phyloP scores from a whole-genome alignment of 2,888 invertebrate genomes.

The Epirrita christyi region DNA sequence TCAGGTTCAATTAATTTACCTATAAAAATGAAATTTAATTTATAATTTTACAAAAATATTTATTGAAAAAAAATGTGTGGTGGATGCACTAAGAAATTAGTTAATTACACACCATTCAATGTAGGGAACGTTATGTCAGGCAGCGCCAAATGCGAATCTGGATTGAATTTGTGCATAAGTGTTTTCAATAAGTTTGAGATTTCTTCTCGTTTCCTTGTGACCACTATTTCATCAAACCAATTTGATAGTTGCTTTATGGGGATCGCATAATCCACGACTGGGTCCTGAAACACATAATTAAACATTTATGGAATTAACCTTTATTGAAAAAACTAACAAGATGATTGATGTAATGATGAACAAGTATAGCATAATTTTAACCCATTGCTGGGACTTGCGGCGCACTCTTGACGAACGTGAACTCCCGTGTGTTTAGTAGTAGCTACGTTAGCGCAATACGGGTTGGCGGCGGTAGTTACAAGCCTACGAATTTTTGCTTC shows the following conservation, averaged over 20 bases:
- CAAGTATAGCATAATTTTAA: background rate
- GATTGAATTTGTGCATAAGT: constrained; percentile 90
- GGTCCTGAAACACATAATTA: constrained; percentile 86
- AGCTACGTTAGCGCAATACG: too few relatives aligned
- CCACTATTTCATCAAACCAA: constrained; percentile 95
- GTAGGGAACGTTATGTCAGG: constrained; percentile 92
- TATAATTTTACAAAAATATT: background rate
- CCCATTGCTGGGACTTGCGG: too few relatives aligned
- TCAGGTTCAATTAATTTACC: constrained; percentile 86
- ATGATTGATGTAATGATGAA: background rate
- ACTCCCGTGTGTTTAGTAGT: too few relatives aligned
- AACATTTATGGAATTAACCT: background rate
- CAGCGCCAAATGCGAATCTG: constrained; percentile 86
- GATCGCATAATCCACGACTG: constrained; percentile 89
- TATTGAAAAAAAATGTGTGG: background rate
- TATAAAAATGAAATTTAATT: constrained; percentile 45
- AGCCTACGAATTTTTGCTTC: too few relatives aligned
- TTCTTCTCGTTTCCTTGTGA: constrained; percentile 94
- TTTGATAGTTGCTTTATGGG: constrained; percentile 92
- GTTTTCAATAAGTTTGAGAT: constrained; percentile 91
- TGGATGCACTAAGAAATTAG: background rate
- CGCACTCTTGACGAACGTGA: too few relatives aligned
- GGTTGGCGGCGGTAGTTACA: too few relatives aligned
- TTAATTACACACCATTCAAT: constrained; percentile 83
- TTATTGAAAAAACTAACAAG: background rate